phyloP scores from a whole-genome alignment of 2,888 invertebrate genomes.

The Dicyrtomina minuta region DNA sequence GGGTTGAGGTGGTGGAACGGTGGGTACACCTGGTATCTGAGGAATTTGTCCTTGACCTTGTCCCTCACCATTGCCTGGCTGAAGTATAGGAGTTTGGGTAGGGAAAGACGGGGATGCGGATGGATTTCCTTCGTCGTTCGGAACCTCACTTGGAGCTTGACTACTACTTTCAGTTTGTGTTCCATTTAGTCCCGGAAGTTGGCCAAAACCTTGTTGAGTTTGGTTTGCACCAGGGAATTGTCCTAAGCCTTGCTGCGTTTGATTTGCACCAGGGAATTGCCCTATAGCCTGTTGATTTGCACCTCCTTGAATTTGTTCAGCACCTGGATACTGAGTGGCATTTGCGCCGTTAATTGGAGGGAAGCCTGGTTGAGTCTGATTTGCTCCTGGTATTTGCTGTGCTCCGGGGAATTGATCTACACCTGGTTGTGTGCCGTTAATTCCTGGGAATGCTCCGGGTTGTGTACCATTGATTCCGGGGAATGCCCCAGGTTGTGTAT shows the following conservation, averaged over 20 bases:
- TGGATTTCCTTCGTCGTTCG: neutral
- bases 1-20: neutral
- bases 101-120: neutral
- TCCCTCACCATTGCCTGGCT: conserved; percentile 13
- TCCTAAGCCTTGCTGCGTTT: conserved; percentile 17
- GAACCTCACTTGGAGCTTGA: conserved; percentile 5
- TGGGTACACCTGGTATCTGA: conserved; percentile 9
- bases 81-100: conserved; percentile 27
- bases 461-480: no score
- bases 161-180: neutral
- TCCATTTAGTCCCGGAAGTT: neutral
- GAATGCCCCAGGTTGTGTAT: neutral
- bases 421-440: neutral
- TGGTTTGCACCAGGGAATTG: conserved; percentile 4
- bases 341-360: neutral
- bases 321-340: neutral
- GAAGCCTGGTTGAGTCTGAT: conserved; percentile 16
- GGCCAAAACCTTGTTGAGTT: conserved; percentile 14
- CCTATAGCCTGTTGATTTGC: neutral
- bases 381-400: conserved; percentile 3
- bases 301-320: conserved; percentile 11
- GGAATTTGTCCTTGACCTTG: conserved; percentile 7
- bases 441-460: no score
- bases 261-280: conserved; percentile 24
- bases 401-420: conserved; percentile 14